phyloP scores from a whole-genome alignment of 2,888 invertebrate genomes.

The Plagiodera versicolora region DNA sequence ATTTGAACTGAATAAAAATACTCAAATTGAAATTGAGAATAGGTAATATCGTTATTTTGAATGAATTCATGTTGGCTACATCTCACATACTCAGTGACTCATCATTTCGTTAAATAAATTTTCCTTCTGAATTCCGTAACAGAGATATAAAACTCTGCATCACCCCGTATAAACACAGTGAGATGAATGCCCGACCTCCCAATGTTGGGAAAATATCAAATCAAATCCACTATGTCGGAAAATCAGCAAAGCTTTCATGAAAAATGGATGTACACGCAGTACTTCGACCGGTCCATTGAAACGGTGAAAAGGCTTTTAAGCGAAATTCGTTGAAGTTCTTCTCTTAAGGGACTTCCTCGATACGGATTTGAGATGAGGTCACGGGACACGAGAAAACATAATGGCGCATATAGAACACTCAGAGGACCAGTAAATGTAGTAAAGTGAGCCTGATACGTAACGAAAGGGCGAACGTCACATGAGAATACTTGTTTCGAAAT shows the following conservation, averaged over 20 bases:
- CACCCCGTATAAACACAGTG: too few relatives aligned
- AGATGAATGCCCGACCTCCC: too few relatives aligned
- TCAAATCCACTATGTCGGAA: neutral
- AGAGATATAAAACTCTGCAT: too few relatives aligned
- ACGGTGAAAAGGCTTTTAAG: conserved; percentile 45
- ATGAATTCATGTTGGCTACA: too few relatives aligned
- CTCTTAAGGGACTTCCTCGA: conserved; percentile 22
- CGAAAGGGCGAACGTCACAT: conserved; percentile 49
- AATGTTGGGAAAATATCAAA: too few relatives aligned
- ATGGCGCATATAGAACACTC: conserved; percentile 31
- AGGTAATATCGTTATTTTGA: too few relatives aligned
- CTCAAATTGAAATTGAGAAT: too few relatives aligned
- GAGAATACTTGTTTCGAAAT: conserved; percentile 48
- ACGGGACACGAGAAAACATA: conserved; percentile 23
- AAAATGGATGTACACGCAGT: conserved; percentile 10
- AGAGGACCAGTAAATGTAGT: conserved; percentile 41
- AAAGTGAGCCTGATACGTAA: conserved; percentile 46
- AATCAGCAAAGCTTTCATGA: neutral
- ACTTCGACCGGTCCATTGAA: conserved; percentile 33
- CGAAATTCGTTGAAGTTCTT: conserved; percentile 39
- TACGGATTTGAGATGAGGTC: conserved; percentile 38
- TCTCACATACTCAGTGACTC: too few relatives aligned
- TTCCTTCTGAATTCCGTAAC: too few relatives aligned
- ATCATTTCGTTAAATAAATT: too few relatives aligned
- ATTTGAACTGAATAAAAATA: too few relatives aligned